Evolutionary conservation across 2,797 vertebrate genomes (phyloP).

Genomic region (Schizopygopsis pylzovi): DNA sequence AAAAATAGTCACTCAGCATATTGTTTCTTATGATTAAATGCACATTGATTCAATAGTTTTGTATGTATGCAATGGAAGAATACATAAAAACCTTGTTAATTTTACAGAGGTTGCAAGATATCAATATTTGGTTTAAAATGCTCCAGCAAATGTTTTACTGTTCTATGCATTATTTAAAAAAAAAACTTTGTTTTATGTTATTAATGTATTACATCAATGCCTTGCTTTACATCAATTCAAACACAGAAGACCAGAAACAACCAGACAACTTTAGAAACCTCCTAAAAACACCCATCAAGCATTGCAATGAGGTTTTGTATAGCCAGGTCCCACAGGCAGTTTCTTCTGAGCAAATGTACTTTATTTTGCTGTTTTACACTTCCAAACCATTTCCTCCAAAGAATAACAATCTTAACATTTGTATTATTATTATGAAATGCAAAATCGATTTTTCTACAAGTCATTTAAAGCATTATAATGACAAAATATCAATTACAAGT

Average conservation of each 20-base stretch:
- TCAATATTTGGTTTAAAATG: not conserved
- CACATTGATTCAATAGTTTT: not conserved
- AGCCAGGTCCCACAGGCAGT: not conserved
- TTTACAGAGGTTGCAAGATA: not conserved
- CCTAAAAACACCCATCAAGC: not conserved
- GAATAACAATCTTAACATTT: slow-evolving; percentile 22
- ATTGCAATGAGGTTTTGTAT: not conserved
- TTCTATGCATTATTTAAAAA: not conserved
- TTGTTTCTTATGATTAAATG: not conserved
- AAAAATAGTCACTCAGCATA: no score
- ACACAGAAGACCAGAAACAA: not conserved
- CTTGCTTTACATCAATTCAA: not conserved
- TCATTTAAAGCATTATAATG: slow-evolving; percentile 22
- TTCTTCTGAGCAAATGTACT: slow-evolving; percentile 18
- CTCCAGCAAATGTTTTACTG: not conserved
- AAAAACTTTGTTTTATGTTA: not conserved
- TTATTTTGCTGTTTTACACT: slow-evolving; percentile 50
- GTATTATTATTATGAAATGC: not conserved
- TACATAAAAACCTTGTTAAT: not conserved
- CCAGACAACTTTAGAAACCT: not conserved
- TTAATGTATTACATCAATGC: not conserved
- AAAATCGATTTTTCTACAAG: slow-evolving; percentile 20
- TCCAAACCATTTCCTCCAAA: slow-evolving; percentile 43
- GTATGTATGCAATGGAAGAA: not conserved
- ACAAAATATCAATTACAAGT: slow-evolving; percentile 19